These are phyloP conservation scores for Protula sp. DNA, from an alignment of 2,888 invertebrate species.

Conservation along the genomic window DNA sequence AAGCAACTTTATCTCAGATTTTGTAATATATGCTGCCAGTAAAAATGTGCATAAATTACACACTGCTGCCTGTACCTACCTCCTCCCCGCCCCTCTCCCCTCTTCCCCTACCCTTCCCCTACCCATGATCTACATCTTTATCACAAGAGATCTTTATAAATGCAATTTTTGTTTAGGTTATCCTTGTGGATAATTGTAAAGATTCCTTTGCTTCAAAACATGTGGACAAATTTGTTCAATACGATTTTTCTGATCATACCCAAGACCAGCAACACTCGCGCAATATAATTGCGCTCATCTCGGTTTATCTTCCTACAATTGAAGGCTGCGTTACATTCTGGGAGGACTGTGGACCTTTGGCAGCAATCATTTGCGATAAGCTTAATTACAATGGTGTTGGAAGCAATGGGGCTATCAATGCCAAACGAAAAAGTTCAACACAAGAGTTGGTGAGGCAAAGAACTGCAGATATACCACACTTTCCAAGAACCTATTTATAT, in stretches of 20 bases:
- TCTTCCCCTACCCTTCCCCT: no score
- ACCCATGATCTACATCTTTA: no score
- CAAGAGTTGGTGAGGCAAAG: background rate
- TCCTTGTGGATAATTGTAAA: no score
- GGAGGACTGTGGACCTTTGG: constrained; percentile 34
- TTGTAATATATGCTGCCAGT: no score
- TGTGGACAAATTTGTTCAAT: background rate
- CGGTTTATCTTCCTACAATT: constrained; percentile 9
- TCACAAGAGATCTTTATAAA: no score
- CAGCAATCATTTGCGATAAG: constrained; percentile 24
- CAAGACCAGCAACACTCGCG: background rate
- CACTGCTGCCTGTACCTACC: no score
- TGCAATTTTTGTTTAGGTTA: no score
- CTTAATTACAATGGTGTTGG: constrained; percentile 11
- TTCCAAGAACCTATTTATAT: background rate
- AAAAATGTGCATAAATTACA: no score
- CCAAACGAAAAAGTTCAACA: background rate
- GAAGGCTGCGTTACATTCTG: constrained; percentile 34
- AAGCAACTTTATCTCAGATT: no score
- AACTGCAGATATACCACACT: background rate
- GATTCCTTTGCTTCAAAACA: background rate
- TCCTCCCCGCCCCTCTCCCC: no score
- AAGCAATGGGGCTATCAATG: background rate
- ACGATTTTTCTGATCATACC: background rate
- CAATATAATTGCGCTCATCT: constrained; percentile 2